Evolutionary conservation across 2,797 vertebrate species (phyloP), one percentile per base, ranked within the genome.

Genomic region (Gouania willdenowi): DNA sequence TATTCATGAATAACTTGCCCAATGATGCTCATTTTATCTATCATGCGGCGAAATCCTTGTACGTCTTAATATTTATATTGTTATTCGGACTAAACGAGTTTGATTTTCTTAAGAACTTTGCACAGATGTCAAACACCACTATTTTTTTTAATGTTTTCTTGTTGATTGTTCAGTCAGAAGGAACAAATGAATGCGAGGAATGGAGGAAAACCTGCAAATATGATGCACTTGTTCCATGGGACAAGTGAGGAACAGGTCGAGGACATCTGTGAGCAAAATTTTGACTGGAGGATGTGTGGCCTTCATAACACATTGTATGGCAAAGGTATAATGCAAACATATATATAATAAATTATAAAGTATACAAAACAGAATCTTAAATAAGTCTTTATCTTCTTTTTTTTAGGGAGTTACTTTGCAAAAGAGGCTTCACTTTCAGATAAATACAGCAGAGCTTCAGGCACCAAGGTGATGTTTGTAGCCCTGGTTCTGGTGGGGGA

Each of bases 361-460:
- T n/a, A n/a, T n/a, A n/a, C n/a, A n/a, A n/a, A n/a, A n/a, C n/a
- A n/a, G n/a, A n/a, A n/a, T n/a, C n/a, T n/a, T n/a, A n/a, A n/a
- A n/a, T n/a, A n/a, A n/a, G n/a, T n/a, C n/a, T 14, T 14, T 14
- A 14, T 14, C 14, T 1, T 5, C 7, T 1, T 23, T 11, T 10
- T 41, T 34, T 26, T 12, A 98, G 95, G 95, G 48, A 95, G 92
- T 68, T 98, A 97, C 82, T 98, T 97, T 79, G 94, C 94, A 66
- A 89, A 72, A 40, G 92, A 97, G 43, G 91, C 94, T 0, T 90
- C 85, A 0, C 93, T 94, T 51, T 94, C 93, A 2, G 55, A 95
- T 71, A 82, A 26, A 23, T 97, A 92, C 4, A 19, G 71, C 84
- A 36, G 59, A 4, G 4, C 0, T 1, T 40, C 1, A 53, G 1